Evolutionary conservation across 2,113 vertebrate species (phyloP).

Genomic region (Struthidea cinerea): DNA sequence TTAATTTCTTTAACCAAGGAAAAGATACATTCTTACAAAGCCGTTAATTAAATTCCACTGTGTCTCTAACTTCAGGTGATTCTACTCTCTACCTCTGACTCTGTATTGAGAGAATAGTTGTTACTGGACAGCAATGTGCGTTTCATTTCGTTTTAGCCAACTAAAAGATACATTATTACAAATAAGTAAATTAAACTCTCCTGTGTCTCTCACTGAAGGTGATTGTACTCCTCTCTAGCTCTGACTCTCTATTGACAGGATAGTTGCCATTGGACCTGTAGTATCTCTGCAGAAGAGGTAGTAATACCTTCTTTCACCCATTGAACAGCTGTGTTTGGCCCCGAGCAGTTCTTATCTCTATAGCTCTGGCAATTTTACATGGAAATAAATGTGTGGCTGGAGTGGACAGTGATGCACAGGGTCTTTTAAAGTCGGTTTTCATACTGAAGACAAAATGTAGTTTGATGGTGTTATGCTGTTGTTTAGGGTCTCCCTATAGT

Average conservation of each 20-base stretch:
- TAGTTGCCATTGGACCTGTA: not conserved
- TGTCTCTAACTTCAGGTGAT: not conserved
- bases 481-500: not conserved
- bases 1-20: not conserved
- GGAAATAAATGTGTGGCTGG: not conserved
- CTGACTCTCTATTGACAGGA: not conserved
- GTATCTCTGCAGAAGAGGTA: not conserved
- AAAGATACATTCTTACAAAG: not conserved
- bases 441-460: not conserved
- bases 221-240: not conserved
- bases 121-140: not conserved
- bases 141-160: not conserved
- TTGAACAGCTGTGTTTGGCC: not conserved
- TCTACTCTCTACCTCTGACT: not conserved
- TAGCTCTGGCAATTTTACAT: not conserved
- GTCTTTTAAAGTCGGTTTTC: not conserved
- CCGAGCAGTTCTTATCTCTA: not conserved
- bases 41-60: not conserved
- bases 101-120: not conserved
- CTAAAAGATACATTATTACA: not conserved
- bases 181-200: not conserved
- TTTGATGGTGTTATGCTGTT: not conserved
- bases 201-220: not conserved
- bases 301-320: not conserved
- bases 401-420: not conserved